Conservation (phyloP, 2,797 vertebrate species). For the Apogon hyalosoma region DNA sequence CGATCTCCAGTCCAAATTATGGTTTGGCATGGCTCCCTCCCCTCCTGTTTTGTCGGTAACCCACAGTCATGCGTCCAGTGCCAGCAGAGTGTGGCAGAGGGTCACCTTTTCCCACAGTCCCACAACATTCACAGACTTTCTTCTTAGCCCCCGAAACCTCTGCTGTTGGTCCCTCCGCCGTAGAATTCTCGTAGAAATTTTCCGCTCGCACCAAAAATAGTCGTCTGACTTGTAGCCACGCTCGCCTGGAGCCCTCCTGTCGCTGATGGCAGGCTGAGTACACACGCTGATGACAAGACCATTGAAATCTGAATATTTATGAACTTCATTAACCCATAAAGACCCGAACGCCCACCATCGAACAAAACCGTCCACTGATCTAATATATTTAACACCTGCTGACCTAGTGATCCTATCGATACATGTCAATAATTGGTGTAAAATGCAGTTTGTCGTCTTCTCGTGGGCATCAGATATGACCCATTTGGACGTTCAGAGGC, state of each 20-base stretch:
- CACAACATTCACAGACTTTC: slow-evolving; percentile 69
- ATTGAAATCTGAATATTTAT: slow-evolving; percentile 66
- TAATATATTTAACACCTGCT: too few relatives aligned
- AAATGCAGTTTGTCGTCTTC: too few relatives aligned
- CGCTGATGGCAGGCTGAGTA: slow-evolving; percentile 58
- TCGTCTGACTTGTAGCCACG: slow-evolving; percentile 62
- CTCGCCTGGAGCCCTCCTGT: slow-evolving; percentile 71
- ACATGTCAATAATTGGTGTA: too few relatives aligned
- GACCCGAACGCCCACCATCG: too few relatives aligned
- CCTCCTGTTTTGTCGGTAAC: slow-evolving; percentile 77
- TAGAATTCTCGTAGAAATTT: slow-evolving; percentile 70
- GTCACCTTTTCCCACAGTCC: slow-evolving; percentile 71
- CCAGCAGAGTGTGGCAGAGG: slow-evolving; percentile 76
- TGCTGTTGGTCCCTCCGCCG: slow-evolving; percentile 62
- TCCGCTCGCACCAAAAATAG: slow-evolving; percentile 79
- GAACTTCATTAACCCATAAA: slow-evolving; percentile 46
- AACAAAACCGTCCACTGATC: too few relatives aligned
- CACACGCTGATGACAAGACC: slow-evolving; percentile 41
- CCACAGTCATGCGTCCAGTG: slow-evolving; percentile 70
- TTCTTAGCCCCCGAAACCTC: slow-evolving; percentile 51
- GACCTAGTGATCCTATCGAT: too few relatives aligned
- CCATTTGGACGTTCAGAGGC: too few relatives aligned
- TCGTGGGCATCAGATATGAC: too few relatives aligned
- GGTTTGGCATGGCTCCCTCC: slow-evolving; percentile 64
- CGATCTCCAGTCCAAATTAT: slow-evolving; percentile 62